These are phyloP conservation scores for Oreonectes daqikongensis DNA, from an alignment of 2,797 vertebrate genomes.

Conservation along the genomic window DNA sequence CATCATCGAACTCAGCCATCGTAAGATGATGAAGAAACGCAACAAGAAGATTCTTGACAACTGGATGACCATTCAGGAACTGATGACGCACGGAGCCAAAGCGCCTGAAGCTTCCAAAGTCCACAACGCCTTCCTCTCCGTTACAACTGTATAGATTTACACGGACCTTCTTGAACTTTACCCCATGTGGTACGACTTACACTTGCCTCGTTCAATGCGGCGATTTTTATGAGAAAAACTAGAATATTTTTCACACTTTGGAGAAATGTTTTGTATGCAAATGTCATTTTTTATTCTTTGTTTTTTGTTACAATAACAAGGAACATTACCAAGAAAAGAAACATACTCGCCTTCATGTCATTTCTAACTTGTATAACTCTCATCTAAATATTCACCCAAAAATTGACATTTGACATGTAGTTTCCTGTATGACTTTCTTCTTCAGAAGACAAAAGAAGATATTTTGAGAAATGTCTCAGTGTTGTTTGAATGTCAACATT, in stretches of 20 bases:
- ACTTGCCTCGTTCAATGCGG: constrained; percentile 99
- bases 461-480: no score
- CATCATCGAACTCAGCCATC: constrained; percentile 97
- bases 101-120: constrained; percentile 90
- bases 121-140: constrained; percentile 96
- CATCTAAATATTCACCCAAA: no score
- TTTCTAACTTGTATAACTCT: not conserved
- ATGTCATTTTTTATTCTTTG: constrained; percentile 55
- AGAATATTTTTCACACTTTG: constrained; percentile 94
- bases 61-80: constrained; percentile 99
- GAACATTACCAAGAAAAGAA: constrained; percentile 50
- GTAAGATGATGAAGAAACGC: constrained; percentile 98
- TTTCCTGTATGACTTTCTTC: no score
- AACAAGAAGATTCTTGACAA: constrained; percentile 99
- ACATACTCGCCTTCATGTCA: constrained; percentile 46
- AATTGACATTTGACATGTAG: no score
- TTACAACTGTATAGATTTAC: constrained; percentile 90
- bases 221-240: constrained; percentile 86
- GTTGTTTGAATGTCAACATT: no score
- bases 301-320: constrained; percentile 61
- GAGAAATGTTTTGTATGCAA: constrained; percentile 89
- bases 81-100: constrained; percentile 96
- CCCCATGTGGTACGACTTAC: constrained; percentile 90
- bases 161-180: constrained; percentile 74
- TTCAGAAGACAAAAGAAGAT: no score